These are phyloP conservation scores for Lasiommata megera DNA, from an alignment of 2,888 invertebrate species.

Conservation along the genomic window DNA sequence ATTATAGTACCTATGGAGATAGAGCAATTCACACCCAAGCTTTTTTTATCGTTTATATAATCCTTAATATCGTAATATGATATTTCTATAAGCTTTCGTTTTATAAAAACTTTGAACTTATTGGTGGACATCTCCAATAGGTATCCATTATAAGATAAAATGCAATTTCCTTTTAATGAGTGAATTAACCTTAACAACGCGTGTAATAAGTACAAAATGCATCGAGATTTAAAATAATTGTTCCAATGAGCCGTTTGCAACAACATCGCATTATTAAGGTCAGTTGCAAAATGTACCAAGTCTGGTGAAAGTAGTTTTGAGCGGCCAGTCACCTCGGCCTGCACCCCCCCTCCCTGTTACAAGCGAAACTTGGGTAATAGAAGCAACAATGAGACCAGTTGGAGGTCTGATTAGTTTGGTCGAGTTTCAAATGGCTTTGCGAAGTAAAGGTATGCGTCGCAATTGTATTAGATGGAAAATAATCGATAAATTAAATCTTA, in stretches of 20 bases:
- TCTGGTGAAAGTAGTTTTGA: constrained; percentile 43
- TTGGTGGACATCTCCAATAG: no score
- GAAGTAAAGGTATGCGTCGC: constrained; percentile 22
- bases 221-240: constrained; percentile 42
- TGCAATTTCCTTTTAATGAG: no score
- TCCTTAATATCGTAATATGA: no score
- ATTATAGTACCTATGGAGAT: no score
- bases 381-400: constrained; percentile 1
- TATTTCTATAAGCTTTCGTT: no score
- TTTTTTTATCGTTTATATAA: no score
- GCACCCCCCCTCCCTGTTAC: constrained; percentile 17
- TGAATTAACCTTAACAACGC: constrained; percentile 3
- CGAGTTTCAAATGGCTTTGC: constrained; percentile 17
- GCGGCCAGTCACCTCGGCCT: constrained; percentile 31
- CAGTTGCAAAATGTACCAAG: constrained; percentile 43
- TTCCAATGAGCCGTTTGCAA: constrained; percentile 40
- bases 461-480: constrained; percentile 25
- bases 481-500: constrained; percentile 6
- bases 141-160: no score
- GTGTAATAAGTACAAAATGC: constrained; percentile 26
- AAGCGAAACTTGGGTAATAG: background rate
- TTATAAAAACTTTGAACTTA: no score
- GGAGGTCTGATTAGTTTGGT: constrained; percentile 21
- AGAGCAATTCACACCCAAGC: no score
- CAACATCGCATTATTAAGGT: constrained; percentile 41